These are phyloP conservation scores for Sclerodermus sp. DNA, from an alignment of 2,888 invertebrate species.

Conservation along the genomic window DNA sequence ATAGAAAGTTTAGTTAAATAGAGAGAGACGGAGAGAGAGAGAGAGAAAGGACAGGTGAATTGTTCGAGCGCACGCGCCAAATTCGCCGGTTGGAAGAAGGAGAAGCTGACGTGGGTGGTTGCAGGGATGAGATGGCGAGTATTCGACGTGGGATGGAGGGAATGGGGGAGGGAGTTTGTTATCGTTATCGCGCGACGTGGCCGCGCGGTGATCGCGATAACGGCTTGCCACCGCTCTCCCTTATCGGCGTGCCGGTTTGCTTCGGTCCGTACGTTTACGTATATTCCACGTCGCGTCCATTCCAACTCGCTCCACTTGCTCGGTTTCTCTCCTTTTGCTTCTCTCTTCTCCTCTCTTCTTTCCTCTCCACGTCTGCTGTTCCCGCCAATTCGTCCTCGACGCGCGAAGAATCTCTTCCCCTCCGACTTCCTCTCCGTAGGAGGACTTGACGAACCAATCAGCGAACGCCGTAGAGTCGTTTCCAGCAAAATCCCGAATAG, in stretches of 20 bases:
- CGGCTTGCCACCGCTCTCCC: slow-evolving; percentile 42
- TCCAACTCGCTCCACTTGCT: slow-evolving; percentile 43
- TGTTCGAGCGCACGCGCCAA: too few species aligned
- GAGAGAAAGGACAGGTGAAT: slow-evolving; percentile 2
- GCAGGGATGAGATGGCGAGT: too few species aligned
- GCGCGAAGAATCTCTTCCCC: too few species aligned
- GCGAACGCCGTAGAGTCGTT: too few species aligned
- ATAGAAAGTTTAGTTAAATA: too few species aligned
- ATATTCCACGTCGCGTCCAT: slow-evolving; percentile 33
- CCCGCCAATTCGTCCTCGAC: too few species aligned
- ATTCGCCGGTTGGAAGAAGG: slow-evolving; percentile 1
- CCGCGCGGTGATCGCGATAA: slow-evolving; percentile 49
- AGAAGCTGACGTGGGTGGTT: slow-evolving; percentile 10
- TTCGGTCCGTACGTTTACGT: slow-evolving; percentile 10
- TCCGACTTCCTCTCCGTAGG: too few species aligned
- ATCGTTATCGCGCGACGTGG: slow-evolving; percentile 50
- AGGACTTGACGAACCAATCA: too few species aligned
- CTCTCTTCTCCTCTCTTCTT: too few species aligned
- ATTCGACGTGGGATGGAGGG: slow-evolving; percentile 17
- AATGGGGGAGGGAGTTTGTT: slow-evolving; percentile 42
- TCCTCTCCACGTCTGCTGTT: too few species aligned
- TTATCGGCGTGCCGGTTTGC: slow-evolving; percentile 43
- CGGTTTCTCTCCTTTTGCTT: too few species aligned
- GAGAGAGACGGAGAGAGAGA: slow-evolving; percentile 1
- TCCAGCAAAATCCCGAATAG: too few species aligned